Base-by-base conservation (phyloP, 2,113 vertebrate species). In the Rhinolophus ferrumequinum region DNA sequence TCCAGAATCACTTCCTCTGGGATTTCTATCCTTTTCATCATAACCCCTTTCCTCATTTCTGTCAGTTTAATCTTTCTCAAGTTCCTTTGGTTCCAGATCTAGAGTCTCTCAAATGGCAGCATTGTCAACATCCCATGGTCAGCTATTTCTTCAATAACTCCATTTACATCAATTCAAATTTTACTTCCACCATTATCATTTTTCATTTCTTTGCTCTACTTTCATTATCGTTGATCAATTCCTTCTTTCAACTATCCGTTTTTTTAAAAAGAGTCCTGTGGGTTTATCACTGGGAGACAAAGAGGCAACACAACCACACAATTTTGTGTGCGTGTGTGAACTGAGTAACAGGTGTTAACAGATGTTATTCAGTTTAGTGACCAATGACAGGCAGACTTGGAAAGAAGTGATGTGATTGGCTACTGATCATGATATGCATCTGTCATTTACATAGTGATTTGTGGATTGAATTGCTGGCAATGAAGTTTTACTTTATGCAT, bases 151-250 rank as follows among this genome's bases (percentile, higher is more conserved):
- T 79, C 60, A 47, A 11, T 33, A 81, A 77, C 26, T 56, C 87
- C 15, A 26, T 67, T 95, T 11, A 62, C 4, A 11, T 19, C 28
- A 14, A 62, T 60, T 88, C 13, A n/a, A 69, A 60, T 64, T 64
- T 56, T 35, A 92, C 79, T 82, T 73, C 54, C 5, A 15, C 33
- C 33, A 24, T 54, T 47, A 47, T 15, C n/a, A 44, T 16, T 60
- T 93, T 72, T 75, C 26, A 62, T 79, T 94, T 95, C 22, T 91
- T 80, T 64, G 44, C 38, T 58, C 11, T 16, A 70, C 35, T 93
- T 76, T 44, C 24, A 41, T 70, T 47, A 88, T 21, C 56, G 6
- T 50, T 70, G 54, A 35, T 8, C 22, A 33, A 19, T 85, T 88
- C 30, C 44, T 28, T 90, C n/a, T 83, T 76, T 80, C 8, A 30